These are phyloP conservation scores for Cheilosia soror DNA, from an alignment of 2,888 invertebrate species.

Conservation along the genomic window DNA sequence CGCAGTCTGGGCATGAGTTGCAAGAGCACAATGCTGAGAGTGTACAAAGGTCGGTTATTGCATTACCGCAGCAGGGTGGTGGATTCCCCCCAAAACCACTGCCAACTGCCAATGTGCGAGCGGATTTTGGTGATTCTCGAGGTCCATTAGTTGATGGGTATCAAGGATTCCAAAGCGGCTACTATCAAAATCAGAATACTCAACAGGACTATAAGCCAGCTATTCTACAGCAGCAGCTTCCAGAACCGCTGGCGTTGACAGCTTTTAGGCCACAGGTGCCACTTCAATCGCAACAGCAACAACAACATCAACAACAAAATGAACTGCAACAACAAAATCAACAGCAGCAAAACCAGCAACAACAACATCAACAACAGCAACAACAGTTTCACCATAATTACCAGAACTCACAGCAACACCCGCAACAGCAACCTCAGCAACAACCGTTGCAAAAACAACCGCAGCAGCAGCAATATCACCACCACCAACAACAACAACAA, in stretches of 20 bases:
- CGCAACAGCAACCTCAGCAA: slow-evolving; percentile 40
- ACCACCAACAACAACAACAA: slow-evolving; percentile 78
- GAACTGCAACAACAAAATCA: slow-evolving; percentile 32
- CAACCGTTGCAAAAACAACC: neutral
- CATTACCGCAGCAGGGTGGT: slow-evolving; percentile 81
- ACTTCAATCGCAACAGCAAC: slow-evolving; percentile 77
- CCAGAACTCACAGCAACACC: slow-evolving; percentile 42
- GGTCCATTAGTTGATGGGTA: slow-evolving; percentile 8
- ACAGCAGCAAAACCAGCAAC: slow-evolving; percentile 77
- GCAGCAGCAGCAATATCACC: slow-evolving; percentile 77
- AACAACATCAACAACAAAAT: slow-evolving; percentile 77
- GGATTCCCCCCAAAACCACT: slow-evolving; percentile 28
- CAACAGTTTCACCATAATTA: slow-evolving; percentile 17
- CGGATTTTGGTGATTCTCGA: slow-evolving; percentile 77
- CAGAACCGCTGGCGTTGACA: slow-evolving; percentile 43
- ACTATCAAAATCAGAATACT: slow-evolving; percentile 75
- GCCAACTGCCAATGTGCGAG: slow-evolving; percentile 77
- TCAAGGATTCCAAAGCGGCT: slow-evolving; percentile 54
- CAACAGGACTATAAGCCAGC: slow-evolving; percentile 68
- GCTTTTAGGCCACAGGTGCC: slow-evolving; percentile 76
- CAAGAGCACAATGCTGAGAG: slow-evolving; percentile 87
- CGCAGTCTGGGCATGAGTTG: slow-evolving; percentile 83
- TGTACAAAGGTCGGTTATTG: slow-evolving; percentile 87
- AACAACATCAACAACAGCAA: slow-evolving; percentile 77
- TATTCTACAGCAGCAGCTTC: slow-evolving; percentile 63